phyloP scores from a whole-genome alignment of 2,888 invertebrate species.

The Stegana nigrithorax region DNA sequence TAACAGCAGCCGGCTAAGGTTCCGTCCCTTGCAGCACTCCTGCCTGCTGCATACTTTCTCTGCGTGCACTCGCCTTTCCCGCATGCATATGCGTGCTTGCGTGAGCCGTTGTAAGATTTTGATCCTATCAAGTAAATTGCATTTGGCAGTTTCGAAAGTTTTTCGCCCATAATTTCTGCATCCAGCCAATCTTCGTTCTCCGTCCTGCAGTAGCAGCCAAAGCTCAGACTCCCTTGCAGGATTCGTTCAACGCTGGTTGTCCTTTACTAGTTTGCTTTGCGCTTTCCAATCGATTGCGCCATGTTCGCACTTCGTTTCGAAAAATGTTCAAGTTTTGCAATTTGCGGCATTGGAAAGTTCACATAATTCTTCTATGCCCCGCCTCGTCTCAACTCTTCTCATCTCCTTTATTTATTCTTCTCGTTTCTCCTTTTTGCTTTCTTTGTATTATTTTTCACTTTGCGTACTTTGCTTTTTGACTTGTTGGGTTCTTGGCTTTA shows the following conservation, averaged over 20 bases:
- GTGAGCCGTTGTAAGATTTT: constrained; percentile 51
- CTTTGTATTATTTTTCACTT: constrained; percentile 16
- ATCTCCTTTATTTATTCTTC: not conserved
- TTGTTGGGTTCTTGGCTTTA: constrained; percentile 37
- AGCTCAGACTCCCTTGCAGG: no score
- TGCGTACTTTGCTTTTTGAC: constrained; percentile 12
- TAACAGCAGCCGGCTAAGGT: not conserved
- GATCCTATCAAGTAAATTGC: constrained; percentile 68
- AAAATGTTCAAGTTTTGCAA: constrained; percentile 58
- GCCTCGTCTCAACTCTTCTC: constrained; percentile 16
- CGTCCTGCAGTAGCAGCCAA: no score
- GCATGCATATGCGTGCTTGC: not conserved
- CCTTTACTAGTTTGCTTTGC: no score
- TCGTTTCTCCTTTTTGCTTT: no score
- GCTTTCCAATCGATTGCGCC: constrained; percentile 59
- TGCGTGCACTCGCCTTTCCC: not conserved
- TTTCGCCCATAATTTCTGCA: constrained; percentile 35
- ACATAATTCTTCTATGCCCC: constrained; percentile 42
- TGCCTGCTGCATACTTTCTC: no score
- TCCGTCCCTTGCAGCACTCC: not conserved
- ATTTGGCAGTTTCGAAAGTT: constrained; percentile 64
- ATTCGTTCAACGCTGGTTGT: no score
- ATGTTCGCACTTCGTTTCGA: constrained; percentile 56
- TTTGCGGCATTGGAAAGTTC: constrained; percentile 57
- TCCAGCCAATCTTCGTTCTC: not conserved